Evolutionary conservation across 2,797 vertebrate species (phyloP).

Genomic region (Diplodus sargus): DNA sequence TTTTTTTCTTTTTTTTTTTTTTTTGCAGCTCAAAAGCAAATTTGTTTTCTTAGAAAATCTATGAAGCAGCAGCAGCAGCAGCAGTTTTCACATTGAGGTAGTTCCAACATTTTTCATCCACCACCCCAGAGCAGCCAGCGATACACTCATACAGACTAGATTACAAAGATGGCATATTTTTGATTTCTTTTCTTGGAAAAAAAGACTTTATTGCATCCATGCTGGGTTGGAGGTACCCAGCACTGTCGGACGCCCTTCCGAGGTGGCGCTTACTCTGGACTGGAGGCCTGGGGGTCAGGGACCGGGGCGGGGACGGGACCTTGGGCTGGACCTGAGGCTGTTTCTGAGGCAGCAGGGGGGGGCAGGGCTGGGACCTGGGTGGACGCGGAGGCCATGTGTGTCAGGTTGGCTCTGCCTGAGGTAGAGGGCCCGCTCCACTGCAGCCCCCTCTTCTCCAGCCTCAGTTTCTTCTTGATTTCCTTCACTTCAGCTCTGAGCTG

Average conservation of each 20-base stretch:
- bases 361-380: conserved; percentile 82
- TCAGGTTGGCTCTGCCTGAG: conserved; percentile 79
- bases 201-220: conserved; percentile 82
- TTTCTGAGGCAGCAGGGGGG: conserved; percentile 78
- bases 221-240: conserved; percentile 81
- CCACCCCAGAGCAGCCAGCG: conserved; percentile 87
- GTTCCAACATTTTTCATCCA: conserved; percentile 84
- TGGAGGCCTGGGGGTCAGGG: conserved; percentile 88
- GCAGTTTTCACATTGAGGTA: conserved; percentile 88
- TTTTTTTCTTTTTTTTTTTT: conserved; percentile 73
- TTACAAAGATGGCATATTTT: conserved; percentile 85
- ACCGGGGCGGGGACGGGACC: conserved; percentile 84
- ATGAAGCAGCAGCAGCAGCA: conserved; percentile 87
- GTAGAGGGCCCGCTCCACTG: conserved; percentile 90
- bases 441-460: conserved; percentile 94
- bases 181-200: conserved; percentile 81
- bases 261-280: conserved; percentile 90
- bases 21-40: conserved; percentile 85
- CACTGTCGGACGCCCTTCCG: conserved; percentile 81
- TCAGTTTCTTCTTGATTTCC: conserved; percentile 98
- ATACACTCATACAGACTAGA: conserved; percentile 86
- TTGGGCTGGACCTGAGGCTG: conserved; percentile 83
- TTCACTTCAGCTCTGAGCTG: conserved; percentile 97
- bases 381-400: conserved; percentile 82
- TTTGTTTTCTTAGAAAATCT: conserved; percentile 82